These are phyloP conservation scores for Zoanthus solanderi DNA, from an alignment of 92 coral and sea anemone species.

Conservation along the genomic window DNA sequence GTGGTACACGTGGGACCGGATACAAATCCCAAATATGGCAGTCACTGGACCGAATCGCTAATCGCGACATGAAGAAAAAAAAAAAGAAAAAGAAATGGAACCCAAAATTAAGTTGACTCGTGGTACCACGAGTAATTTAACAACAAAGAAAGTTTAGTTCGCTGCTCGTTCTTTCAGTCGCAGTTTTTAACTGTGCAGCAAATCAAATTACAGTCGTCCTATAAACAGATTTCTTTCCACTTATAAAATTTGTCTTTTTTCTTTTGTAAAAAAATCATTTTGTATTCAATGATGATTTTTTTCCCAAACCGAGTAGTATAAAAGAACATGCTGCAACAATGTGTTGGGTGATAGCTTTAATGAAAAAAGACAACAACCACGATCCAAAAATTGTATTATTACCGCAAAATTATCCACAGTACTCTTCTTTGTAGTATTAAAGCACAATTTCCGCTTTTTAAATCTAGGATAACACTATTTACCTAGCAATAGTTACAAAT, in stretches of 20 bases:
- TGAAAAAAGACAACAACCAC: not conserved
- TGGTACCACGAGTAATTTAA: not conserved
- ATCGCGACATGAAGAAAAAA: too few species aligned
- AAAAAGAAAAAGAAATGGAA: not conserved
- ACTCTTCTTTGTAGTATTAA: not conserved
- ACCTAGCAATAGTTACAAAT: not conserved
- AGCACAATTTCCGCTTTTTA: conserved; percentile 11
- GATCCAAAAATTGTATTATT: not conserved
- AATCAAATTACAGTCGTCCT: too few species aligned
- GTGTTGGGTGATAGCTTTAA: not conserved
- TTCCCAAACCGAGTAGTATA: not conserved
- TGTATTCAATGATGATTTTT: not conserved
- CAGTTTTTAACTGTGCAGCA: too few species aligned
- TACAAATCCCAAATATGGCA: too few species aligned
- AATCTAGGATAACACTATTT: not conserved
- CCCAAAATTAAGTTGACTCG: not conserved
- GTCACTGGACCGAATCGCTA: too few species aligned
- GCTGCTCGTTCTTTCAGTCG: too few species aligned
- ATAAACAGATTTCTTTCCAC: too few species aligned
- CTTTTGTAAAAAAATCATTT: not conserved
- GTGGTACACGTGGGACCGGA: too few species aligned
- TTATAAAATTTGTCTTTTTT: too few species aligned
- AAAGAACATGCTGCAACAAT: not conserved
- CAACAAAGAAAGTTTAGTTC: too few species aligned
- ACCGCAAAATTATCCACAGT: not conserved